Percentiles rank a stretch among this genome's conserved stretches.
phyloP scores from a whole-genome alignment of 92 coral and sea anemone genomes.

The Zoanthus sansibaricus region DNA sequence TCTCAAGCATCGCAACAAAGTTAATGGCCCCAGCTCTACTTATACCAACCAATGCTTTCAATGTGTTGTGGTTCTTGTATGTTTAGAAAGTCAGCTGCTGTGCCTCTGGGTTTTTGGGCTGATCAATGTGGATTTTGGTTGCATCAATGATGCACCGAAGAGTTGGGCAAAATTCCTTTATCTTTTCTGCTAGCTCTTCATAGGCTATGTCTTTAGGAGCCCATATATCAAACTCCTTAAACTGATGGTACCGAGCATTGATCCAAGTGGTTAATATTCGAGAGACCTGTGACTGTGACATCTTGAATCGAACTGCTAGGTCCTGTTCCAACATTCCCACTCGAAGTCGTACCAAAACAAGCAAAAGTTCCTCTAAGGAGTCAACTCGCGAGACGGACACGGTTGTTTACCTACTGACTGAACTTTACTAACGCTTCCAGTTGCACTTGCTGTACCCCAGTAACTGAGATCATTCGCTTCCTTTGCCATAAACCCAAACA shows the following conservation, averaged over 20 bases:
- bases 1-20: too few species aligned
- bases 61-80: too few species aligned
- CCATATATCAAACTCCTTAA: conserved; percentile 59
- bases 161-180: conserved; percentile 47
- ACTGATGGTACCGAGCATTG: conserved; percentile 45
- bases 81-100: too few species aligned
- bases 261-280: conserved; percentile 46
- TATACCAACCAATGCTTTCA: too few species aligned
- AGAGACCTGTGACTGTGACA: conserved; percentile 46
- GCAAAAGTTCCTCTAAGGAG: conserved; percentile 37
- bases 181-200: conserved; percentile 44
- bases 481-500: too few species aligned
- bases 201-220: conserved; percentile 9
- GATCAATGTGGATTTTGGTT: conserved; percentile 52
- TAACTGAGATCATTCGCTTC: too few species aligned
- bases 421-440: too few species aligned
- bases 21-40: too few species aligned
- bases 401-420: too few species aligned
- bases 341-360: conserved; percentile 47
- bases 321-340: conserved; percentile 47
- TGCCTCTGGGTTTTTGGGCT: conserved; percentile 21
- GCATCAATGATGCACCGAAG: conserved; percentile 63
- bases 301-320: not conserved
- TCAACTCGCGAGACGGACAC: too few species aligned
- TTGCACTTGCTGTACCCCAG: too few species aligned